Evolutionary conservation across 2,113 vertebrate species (phyloP), one percentile per base, ranked within the genome.

Genomic region (Ondatra zibethicus): DNA sequence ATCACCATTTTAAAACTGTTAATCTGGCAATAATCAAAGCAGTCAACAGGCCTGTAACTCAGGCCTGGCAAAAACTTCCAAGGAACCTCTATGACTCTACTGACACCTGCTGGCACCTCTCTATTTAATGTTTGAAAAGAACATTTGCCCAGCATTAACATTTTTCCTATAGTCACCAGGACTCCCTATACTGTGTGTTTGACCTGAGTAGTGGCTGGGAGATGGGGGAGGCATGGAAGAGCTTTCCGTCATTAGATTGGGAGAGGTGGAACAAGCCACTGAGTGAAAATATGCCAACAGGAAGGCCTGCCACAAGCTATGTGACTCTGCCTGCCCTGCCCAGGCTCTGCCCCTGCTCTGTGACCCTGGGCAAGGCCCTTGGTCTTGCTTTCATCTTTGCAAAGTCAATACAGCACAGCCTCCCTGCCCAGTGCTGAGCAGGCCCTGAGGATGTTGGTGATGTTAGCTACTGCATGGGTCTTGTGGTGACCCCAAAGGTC

Each of bases 41-140:
- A 72, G 29, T 92, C 31, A 31, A 19, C 68, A 21, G 0, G 10
- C n/a, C 25, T 76, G 52, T 89, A 29, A 31, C 33, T 96, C 33
- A 68, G 3, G 5, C 17, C 16, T 11, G 1, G n/a, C 21, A 39
- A 86, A 86, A 91, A 93, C 81, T 76, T 96, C 81, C 39, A 45
- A 29, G 21, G 63, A 86, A 95, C 72, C 0, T 45, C 76, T 70
- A 50, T 75, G 68, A 16, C 80, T 97, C 94, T 98, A 36, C 97
- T 98, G 98, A 98, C 98, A 97, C 94, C 80, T 97, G 66, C 76
- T 97, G 96, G 66, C 1, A 1, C 4, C 2, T 90, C 39, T 95
- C 92, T 92, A 23, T 42, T 91, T 88, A 39, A 25, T 63, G 55
- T 95, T 89, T 76, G 19, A 31, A 87, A 93, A 72, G 52, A 70